Evolutionary conservation across 2,113 vertebrate species (phyloP).

Genomic region (Aspidoscelis tigris): DNA sequence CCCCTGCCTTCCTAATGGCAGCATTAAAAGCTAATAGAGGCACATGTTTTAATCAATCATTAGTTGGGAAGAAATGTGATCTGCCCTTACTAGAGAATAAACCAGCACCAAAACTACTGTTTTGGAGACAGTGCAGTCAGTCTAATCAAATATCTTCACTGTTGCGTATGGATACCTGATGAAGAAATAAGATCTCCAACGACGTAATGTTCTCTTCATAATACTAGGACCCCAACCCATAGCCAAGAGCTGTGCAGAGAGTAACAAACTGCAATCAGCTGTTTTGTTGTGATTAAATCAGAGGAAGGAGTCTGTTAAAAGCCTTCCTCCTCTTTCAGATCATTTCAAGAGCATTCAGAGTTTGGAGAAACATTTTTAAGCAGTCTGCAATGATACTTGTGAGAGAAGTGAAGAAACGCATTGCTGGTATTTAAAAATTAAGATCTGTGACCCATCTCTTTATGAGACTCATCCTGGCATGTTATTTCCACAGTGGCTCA

Average conservation of each 20-base stretch:
- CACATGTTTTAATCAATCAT: slow-evolving; percentile 11
- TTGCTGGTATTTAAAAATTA: neutral
- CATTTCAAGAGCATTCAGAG: neutral
- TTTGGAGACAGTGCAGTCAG: neutral
- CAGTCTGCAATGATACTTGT: neutral
- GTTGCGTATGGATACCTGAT: neutral
- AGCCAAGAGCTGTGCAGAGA: neutral
- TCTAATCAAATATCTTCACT: neutral
- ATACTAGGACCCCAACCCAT: neutral
- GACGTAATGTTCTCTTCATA: neutral
- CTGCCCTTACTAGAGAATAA: neutral
- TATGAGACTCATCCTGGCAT: neutral
- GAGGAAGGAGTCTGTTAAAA: neutral
- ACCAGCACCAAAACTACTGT: slow-evolving; percentile 10
- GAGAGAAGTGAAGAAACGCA: neutral
- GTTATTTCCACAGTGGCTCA: neutral
- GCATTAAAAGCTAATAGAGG: slow-evolving; percentile 40
- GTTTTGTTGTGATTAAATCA: neutral
- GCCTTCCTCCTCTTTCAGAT: neutral
- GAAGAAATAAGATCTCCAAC: neutral
- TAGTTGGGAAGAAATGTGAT: neutral
- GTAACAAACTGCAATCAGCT: neutral
- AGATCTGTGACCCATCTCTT: too few relatives aligned
- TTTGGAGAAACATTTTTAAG: neutral
- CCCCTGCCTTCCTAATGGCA: slow-evolving; percentile 23